Conservation (phyloP, 1,140 invertebrate genomes). For the Formica exsecta region DNA sequence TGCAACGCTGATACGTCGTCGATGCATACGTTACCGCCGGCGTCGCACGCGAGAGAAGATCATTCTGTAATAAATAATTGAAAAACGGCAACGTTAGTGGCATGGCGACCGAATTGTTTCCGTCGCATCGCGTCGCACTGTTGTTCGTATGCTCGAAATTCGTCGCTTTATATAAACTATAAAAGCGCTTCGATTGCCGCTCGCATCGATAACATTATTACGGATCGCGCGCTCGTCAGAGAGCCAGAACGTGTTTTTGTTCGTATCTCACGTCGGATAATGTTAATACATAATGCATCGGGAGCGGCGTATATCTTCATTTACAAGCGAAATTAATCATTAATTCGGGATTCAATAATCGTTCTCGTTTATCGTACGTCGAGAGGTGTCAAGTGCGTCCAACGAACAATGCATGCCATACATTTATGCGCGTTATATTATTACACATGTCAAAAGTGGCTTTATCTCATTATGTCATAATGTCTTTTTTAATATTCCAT, state of each 20-base stretch:
- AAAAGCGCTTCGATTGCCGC: conserved; percentile 38
- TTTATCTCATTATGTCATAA: conserved; percentile 46
- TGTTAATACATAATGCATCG: conserved; percentile 61
- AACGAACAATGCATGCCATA: conserved; percentile 40
- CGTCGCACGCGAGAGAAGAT: conserved; percentile 1
- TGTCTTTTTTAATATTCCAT: conserved; percentile 56
- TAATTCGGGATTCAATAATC: conserved; percentile 62
- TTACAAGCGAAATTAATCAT: conserved; percentile 64
- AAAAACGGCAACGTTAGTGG: conserved; percentile 46
- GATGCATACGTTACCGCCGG: conserved; percentile 9
- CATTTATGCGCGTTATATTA: conserved; percentile 50
- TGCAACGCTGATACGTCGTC: background rate
- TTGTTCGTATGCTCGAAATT: conserved; percentile 34
- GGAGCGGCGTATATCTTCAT: conserved; percentile 49
- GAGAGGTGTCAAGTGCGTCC: conserved; percentile 54
- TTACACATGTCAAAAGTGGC: conserved; percentile 47
- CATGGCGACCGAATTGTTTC: conserved; percentile 45
- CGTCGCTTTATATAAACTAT: conserved; percentile 45
- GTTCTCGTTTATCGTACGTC: conserved; percentile 52
- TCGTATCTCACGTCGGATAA: conserved; percentile 44
- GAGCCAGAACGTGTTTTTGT: conserved; percentile 59
- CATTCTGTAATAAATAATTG: conserved; percentile 55
- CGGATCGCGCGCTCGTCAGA: conserved; percentile 43
- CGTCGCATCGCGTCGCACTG: conserved; percentile 25
- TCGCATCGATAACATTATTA: conserved; percentile 39